Base-by-base conservation (phyloP, 1,140 invertebrate genomes). In the Lineus longissimus region DNA sequence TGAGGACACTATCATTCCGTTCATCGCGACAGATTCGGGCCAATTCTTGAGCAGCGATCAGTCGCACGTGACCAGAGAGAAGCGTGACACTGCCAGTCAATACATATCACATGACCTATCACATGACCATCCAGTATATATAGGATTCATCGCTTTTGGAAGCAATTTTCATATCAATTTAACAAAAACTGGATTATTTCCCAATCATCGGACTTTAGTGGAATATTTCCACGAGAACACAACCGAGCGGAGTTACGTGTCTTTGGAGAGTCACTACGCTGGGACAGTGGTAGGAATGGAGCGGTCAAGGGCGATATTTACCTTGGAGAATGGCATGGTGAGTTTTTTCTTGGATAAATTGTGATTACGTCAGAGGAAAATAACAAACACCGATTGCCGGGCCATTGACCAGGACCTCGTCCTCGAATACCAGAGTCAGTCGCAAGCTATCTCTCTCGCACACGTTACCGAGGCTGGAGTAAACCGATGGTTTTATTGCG, bases 151-250 rank as follows among this genome's bases (percentile, higher is more conserved):
- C 11, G 63, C 63, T 19, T 64, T 51, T 47, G 63, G 63, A 33
- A 31, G 33, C 7, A 51, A 61, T 29, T 64, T 64, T 40, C 63
- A 61, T 29, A 36, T 64, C 22, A 61, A 60, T 41, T 23, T 64
- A 31, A 64, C 36, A 23, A 57, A 19, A 17, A 64, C 54, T 59
- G 6, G 2, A 15, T 15, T 27, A 23, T 47, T 64, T 6, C 23
- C 60, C 25, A 31, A 57, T 22, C 63, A 57, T n/a, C 41, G 43
- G n/a, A 61, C 23, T 25, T 15, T 36, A 40, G 63, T 64, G 17
- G 57, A 64, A 36, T 27, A 59, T 19, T 63, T 57, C 57, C n/a
- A 41, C 23, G 33, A 30, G 17, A 27, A 13, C 9, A 57, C 57
- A 27, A 23, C 22, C 7, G 57, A 23, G 2, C 63, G 27, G n/a